Percentiles rank a stretch among this genome's conserved stretches.
Evolutionary conservation across 2,113 vertebrate species (phyloP).

Genomic region (Proterorhinus semilunaris): DNA sequence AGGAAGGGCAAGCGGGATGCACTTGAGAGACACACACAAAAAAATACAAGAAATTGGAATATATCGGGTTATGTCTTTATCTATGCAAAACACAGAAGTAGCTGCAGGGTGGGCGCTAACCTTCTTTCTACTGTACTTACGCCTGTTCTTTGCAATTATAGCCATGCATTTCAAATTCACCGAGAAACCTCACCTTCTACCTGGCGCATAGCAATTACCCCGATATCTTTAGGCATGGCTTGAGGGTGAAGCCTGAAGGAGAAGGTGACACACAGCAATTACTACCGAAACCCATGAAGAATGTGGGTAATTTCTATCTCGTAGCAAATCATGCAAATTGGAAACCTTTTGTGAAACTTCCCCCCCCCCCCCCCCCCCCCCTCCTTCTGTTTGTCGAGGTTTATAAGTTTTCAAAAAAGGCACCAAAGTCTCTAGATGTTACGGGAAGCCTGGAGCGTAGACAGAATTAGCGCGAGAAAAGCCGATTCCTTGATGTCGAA

Average conservation of each 20-base stretch:
- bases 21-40: neutral
- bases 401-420: conserved; percentile 33
- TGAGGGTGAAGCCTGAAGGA: conserved; percentile 26
- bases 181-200: conserved; percentile 16
- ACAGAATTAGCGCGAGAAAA: conserved; percentile 50
- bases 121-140: conserved; percentile 17
- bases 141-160: conserved; percentile 7
- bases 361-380: no score
- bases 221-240: conserved; percentile 45
- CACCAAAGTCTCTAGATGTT: conserved; percentile 29
- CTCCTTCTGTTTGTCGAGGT: conserved; percentile 37
- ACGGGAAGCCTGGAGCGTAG: conserved; percentile 32
- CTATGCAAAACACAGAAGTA: conserved; percentile 50
- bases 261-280: conserved; percentile 17
- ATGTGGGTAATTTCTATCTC: neutral
- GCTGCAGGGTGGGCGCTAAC: conserved; percentile 40
- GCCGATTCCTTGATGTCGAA: conserved; percentile 30
- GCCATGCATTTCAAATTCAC: conserved; percentile 6
- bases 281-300: conserved; percentile 8
- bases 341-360: neutral
- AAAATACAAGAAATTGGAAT: conserved; percentile 14
- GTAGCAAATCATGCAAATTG: neutral
- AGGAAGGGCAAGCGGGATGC: conserved; percentile 5
- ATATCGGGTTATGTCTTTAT: conserved; percentile 48
- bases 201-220: conserved; percentile 32